These are phyloP conservation scores for Eucidaris tribuloides DNA, from an alignment of 35 echinoderm and acorn worm species.

Conservation along the genomic window DNA sequence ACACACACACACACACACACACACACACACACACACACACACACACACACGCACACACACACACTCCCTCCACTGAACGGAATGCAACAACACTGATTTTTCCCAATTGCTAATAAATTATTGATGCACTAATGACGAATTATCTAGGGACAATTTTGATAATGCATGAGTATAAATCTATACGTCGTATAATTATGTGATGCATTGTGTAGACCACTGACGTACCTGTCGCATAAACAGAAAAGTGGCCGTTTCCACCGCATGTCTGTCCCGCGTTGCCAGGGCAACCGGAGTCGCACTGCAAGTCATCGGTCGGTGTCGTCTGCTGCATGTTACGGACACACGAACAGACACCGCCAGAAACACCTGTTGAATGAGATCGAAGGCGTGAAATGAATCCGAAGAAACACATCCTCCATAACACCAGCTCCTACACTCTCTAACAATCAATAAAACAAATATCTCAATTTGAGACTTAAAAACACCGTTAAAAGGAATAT, in stretches of 20 bases:
- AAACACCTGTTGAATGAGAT: constrained; percentile 9
- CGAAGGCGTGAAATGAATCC: not conserved
- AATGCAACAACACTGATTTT: no score
- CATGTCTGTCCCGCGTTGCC: constrained; percentile 55
- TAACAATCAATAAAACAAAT: no score
- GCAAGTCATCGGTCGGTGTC: not conserved
- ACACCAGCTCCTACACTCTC: no score
- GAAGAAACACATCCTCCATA: no score
- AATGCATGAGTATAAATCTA: not conserved
- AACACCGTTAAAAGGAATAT: no score
- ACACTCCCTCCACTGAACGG: no score
- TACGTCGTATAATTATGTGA: not conserved
- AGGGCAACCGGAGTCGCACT: constrained; percentile 46
- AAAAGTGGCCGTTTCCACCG: constrained; percentile 30
- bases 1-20: no score
- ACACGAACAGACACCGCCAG: constrained; percentile 31
- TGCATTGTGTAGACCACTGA: not conserved
- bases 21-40: no score
- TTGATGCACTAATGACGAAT: not conserved
- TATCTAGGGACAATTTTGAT: not conserved
- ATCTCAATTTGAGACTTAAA: no score
- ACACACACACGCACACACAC: no score
- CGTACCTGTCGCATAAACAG: constrained; percentile 44
- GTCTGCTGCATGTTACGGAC: constrained; percentile 25
- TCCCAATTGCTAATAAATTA: no score